Percentiles rank a stretch among this genome's conserved stretches.
Conservation (phyloP, 2,888 invertebrate genomes). For the Craniophora ligustri region DNA sequence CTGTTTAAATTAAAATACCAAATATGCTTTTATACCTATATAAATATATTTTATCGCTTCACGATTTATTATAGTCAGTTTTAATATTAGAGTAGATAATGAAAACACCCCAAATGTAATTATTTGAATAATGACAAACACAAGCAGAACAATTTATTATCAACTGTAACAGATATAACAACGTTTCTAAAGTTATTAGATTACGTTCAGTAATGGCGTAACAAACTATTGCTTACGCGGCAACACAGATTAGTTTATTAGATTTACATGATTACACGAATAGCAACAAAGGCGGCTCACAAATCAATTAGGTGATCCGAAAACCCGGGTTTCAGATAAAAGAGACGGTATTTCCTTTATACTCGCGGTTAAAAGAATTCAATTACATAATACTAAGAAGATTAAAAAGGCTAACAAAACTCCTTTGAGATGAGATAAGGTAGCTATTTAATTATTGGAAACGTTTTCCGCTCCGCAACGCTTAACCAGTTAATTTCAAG, state of each 20-base stretch:
- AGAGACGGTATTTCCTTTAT: constrained; percentile 81
- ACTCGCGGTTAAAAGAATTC: constrained; percentile 84
- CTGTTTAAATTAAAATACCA: too few relatives aligned
- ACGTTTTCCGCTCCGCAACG: constrained; percentile 61
- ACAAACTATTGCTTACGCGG: constrained; percentile 39
- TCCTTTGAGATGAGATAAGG: constrained; percentile 79
- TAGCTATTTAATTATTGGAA: constrained; percentile 80
- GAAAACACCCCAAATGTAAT: background rate
- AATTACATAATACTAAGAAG: constrained; percentile 84
- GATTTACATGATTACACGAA: constrained; percentile 63
- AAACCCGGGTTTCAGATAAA: constrained; percentile 78
- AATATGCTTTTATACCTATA: too few relatives aligned
- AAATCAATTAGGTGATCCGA: constrained; percentile 80
- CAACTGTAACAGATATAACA: constrained; percentile 21
- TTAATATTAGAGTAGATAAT: background rate
- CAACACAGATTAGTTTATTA: constrained; percentile 43
- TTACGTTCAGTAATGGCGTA: constrained; percentile 32
- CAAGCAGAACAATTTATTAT: constrained; percentile 22
- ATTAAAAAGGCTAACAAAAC: constrained; percentile 84
- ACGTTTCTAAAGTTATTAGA: constrained; percentile 34
- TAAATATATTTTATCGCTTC: background rate
- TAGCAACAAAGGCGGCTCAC: constrained; percentile 70
- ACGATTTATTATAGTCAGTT: background rate
- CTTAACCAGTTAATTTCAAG: constrained; percentile 63
- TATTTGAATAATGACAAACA: constrained; percentile 1